Evolutionary conservation across 2,888 invertebrate species (phyloP).

Genomic region (Drosophila subsilvestris): DNA sequence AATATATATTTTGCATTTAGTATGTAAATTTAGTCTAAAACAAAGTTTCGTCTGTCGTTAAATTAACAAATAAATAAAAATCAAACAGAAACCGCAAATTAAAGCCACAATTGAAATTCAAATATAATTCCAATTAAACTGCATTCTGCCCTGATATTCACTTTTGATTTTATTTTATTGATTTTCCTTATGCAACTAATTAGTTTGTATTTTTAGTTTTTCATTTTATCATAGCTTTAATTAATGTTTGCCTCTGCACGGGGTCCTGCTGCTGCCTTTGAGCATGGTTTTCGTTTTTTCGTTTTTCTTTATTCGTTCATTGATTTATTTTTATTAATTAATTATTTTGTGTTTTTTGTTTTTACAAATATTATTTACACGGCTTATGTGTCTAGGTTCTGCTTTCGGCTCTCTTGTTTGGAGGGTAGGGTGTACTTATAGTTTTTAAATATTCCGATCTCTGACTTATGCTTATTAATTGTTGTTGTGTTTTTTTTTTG

Average conservation of each 20-base stretch:
- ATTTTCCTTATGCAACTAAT: slow-evolving; percentile 51
- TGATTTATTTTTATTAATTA: slow-evolving; percentile 37
- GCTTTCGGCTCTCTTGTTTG: slow-evolving; percentile 47
- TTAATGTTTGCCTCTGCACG: slow-evolving; percentile 54
- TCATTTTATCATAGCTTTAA: slow-evolving; percentile 53
- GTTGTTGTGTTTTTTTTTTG: slow-evolving; percentile 26
- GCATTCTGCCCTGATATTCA: slow-evolving; percentile 43
- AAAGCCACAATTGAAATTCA: slow-evolving; percentile 60
- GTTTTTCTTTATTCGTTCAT: slow-evolving; percentile 30
- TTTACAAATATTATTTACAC: slow-evolving; percentile 78
- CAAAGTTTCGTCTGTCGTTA: slow-evolving; percentile 50
- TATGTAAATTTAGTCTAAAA: slow-evolving; percentile 54
- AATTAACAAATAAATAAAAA: slow-evolving; percentile 13
- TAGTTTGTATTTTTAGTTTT: slow-evolving; percentile 43
- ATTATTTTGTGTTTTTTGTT: slow-evolving; percentile 48
- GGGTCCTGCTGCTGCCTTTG: slow-evolving; percentile 9
- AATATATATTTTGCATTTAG: slow-evolving; percentile 35
- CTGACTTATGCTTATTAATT: slow-evolving; percentile 72
- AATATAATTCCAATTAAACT: slow-evolving; percentile 59
- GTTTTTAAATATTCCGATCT: slow-evolving; percentile 57
- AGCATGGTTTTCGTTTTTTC: slow-evolving; percentile 19
- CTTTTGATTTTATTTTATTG: slow-evolving; percentile 53
- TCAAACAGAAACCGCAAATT: slow-evolving; percentile 26
- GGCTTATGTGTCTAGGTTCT: slow-evolving; percentile 67
- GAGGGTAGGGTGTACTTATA: slow-evolving; percentile 78